These are phyloP conservation scores for Cantharis nigra DNA, from an alignment of 2,888 invertebrate genomes.

Conservation along the genomic window DNA sequence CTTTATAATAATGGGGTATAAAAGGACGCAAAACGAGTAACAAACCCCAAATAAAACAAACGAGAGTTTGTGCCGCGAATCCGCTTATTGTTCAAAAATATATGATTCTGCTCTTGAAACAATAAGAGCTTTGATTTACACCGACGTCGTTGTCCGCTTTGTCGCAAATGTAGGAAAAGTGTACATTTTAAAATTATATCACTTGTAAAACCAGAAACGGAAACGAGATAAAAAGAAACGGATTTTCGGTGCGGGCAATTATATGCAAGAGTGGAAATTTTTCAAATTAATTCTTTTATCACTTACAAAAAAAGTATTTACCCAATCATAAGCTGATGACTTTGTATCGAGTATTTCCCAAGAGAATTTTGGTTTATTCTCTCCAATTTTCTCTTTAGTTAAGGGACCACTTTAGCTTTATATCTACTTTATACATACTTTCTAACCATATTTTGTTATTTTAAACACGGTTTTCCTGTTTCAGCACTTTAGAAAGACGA, in stretches of 20 bases:
- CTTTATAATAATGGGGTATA: constrained; percentile 26
- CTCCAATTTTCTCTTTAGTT: constrained; percentile 22
- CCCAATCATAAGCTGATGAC: constrained; percentile 23
- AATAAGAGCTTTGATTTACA: constrained; percentile 47
- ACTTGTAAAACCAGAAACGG: constrained; percentile 47
- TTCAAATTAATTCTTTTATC: not conserved
- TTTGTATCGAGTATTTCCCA: constrained; percentile 23
- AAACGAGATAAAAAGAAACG: constrained; percentile 40
- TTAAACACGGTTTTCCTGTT: constrained; percentile 10
- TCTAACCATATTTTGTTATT: constrained; percentile 11
- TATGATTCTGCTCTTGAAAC: constrained; percentile 43
- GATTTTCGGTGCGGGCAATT: not conserved
- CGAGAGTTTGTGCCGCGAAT: constrained; percentile 14
- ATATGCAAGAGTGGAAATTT: not conserved
- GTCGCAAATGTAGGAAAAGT: constrained; percentile 38
- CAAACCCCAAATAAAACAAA: constrained; percentile 27
- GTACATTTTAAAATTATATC: constrained; percentile 48
- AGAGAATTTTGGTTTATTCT: constrained; percentile 13
- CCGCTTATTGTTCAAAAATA: constrained; percentile 35
- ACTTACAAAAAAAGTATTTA: not conserved
- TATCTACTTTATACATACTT: constrained; percentile 14
- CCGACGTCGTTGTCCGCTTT: constrained; percentile 33
- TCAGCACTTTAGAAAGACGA: constrained; percentile 4
- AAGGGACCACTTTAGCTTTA: constrained; percentile 18
- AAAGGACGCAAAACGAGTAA: constrained; percentile 19